A percentile compares a stretch with the other conserved stretches of the same genome.
phyloP scores from a whole-genome alignment of 2,888 invertebrate genomes.

The Adelognathus sp. region DNA sequence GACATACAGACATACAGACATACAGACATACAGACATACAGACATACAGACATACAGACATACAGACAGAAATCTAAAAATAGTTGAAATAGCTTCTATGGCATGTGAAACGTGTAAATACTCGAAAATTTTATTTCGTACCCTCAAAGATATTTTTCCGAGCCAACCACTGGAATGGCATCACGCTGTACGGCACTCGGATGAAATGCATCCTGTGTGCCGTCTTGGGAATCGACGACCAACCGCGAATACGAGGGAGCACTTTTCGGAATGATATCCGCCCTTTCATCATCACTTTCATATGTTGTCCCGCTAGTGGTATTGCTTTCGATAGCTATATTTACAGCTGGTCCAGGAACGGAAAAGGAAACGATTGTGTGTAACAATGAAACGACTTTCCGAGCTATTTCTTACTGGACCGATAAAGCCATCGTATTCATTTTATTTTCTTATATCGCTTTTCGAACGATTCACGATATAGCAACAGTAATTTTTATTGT shows the following conservation, averaged over 20 bases:
- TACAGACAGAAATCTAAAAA: no score
- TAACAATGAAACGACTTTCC: neutral
- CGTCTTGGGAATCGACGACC: constrained; percentile 12
- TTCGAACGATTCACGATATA: neutral
- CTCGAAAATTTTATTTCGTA: no score
- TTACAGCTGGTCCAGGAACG: neutral
- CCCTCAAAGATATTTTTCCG: neutral
- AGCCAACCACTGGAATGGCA: constrained; percentile 9
- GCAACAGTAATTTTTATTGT: neutral
- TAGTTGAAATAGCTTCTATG: no score
- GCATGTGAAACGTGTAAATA: no score
- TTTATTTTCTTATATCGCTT: neutral
- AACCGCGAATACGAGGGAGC: constrained; percentile 8
- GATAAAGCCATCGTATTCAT: neutral
- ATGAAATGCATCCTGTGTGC: constrained; percentile 27
- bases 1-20: no score
- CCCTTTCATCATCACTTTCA: constrained; percentile 21
- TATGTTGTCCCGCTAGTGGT: neutral
- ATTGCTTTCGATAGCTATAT: neutral
- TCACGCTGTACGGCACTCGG: neutral
- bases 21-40: no score
- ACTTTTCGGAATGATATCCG: constrained; percentile 46
- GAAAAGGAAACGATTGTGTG: neutral
- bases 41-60: no score
- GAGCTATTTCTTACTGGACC: neutral